Conservation (phyloP, 2,113 vertebrate genomes). For the Coracopsis vasa region DNA sequence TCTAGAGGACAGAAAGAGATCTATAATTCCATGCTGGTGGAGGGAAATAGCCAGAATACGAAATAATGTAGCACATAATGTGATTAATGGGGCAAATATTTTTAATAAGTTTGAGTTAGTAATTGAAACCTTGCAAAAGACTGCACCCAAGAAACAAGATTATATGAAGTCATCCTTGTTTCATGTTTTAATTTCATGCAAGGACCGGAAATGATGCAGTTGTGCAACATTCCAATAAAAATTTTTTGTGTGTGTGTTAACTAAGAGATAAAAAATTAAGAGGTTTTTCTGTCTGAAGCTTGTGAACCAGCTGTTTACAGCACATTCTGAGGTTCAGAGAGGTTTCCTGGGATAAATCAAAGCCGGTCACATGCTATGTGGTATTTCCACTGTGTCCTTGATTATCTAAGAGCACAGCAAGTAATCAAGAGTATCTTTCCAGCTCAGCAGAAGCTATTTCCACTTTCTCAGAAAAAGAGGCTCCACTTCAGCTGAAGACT, state of each 20-base stretch:
- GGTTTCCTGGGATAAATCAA: slow-evolving; percentile 64
- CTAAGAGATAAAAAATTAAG: slow-evolving; percentile 4
- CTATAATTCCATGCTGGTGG: not conserved
- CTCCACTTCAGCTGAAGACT: slow-evolving; percentile 19
- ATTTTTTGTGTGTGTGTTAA: not conserved
- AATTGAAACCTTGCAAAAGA: slow-evolving; percentile 29
- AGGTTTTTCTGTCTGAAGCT: slow-evolving; percentile 13
- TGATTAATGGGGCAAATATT: slow-evolving; percentile 26
- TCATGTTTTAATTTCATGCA: slow-evolving; percentile 28
- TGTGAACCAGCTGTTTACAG: slow-evolving; percentile 55
- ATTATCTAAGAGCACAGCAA: slow-evolving; percentile 61
- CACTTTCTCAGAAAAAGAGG: slow-evolving; percentile 14
- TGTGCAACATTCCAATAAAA: not conserved
- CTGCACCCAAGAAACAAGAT: not conserved
- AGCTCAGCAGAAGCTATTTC: slow-evolving; percentile 51
- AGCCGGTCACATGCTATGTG: slow-evolving; percentile 22
- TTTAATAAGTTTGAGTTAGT: slow-evolving; percentile 13
- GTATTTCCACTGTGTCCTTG: slow-evolving; percentile 54
- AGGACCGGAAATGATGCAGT: slow-evolving; percentile 4
- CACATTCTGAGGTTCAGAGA: not conserved
- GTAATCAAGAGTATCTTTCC: slow-evolving; percentile 52
- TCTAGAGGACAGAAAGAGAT: not conserved
- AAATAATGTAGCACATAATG: not conserved
- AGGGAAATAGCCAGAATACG: not conserved
- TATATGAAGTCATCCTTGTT: slow-evolving; percentile 4